phyloP scores from a whole-genome alignment of 1,140 invertebrate genomes.

The Hyles vespertilio region DNA sequence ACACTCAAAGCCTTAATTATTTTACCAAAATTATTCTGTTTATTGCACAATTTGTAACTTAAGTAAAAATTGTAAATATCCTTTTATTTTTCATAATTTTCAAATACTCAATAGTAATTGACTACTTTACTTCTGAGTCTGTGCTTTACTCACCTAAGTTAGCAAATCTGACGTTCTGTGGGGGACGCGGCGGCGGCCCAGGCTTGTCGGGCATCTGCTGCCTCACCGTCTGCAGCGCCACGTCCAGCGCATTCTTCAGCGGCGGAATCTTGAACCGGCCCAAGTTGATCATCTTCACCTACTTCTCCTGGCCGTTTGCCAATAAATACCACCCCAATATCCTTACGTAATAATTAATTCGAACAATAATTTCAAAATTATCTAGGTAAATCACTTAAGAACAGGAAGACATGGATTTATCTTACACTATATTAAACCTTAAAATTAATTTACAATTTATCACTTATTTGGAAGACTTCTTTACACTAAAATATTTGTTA shows the following conservation, averaged over 20 bases:
- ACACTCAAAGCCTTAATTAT: too few species aligned
- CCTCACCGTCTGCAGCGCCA: constrained; percentile 86
- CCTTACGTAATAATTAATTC: not conserved
- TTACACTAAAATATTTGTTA: constrained; percentile 56
- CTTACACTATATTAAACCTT: constrained; percentile 22
- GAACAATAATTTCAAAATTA: constrained; percentile 2
- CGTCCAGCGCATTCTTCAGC: constrained; percentile 84
- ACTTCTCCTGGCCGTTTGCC: constrained; percentile 10
- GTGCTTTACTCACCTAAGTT: constrained; percentile 77
- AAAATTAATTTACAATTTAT: constrained; percentile 29
- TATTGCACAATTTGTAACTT: too few species aligned
- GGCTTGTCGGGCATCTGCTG: constrained; percentile 84
- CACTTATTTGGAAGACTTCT: constrained; percentile 68
- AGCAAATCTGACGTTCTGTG: constrained; percentile 79
- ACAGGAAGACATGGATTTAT: constrained; percentile 49
- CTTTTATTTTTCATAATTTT: too few species aligned
- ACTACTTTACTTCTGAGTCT: not conserved
- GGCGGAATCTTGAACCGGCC: constrained; percentile 81
- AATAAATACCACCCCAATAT: constrained; percentile 4
- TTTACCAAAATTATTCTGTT: too few species aligned
- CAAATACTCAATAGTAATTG: too few species aligned
- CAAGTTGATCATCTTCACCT: constrained; percentile 60
- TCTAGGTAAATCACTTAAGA: constrained; percentile 2
- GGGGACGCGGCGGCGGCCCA: constrained; percentile 71
- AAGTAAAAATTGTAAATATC: too few species aligned